phyloP scores from a whole-genome alignment of 2,888 invertebrate genomes.

The Sinhomidia bicolor region DNA sequence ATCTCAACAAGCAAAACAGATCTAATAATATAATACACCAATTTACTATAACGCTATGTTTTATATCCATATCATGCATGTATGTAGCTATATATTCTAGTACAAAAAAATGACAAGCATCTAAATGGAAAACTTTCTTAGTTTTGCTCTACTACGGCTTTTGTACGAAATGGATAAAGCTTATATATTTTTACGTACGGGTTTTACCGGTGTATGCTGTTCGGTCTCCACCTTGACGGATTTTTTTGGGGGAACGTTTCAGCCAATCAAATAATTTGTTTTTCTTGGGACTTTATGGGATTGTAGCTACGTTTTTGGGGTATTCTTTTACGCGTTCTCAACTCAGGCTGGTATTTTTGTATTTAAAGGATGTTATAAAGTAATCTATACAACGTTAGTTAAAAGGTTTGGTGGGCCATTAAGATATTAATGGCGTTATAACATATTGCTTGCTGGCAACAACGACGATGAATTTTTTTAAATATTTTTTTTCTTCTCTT shows the following conservation, averaged over 20 bases:
- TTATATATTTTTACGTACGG: constrained; percentile 69
- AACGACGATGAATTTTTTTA: not conserved
- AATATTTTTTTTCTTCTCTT: constrained; percentile 3
- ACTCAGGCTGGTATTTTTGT: too few relatives aligned
- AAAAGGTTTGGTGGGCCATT: too few relatives aligned
- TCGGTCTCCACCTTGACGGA: constrained; percentile 71
- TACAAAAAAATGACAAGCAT: not conserved
- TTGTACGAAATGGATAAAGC: constrained; percentile 12
- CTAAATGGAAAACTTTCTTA: not conserved
- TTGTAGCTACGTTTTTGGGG: too few relatives aligned
- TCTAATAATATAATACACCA: too few relatives aligned
- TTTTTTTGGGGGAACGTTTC: constrained; percentile 40
- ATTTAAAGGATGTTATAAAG: too few relatives aligned
- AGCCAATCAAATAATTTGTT: not conserved
- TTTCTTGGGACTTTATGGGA: too few relatives aligned
- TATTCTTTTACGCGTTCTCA: too few relatives aligned
- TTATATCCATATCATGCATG: not conserved
- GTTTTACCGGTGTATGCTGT: constrained; percentile 71
- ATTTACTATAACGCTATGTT: not conserved
- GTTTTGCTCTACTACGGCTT: not conserved
- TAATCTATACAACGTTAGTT: too few relatives aligned
- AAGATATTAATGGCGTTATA: too few relatives aligned
- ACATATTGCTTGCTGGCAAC: too few relatives aligned
- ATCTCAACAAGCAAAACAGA: too few relatives aligned
- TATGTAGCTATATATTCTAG: too few relatives aligned